Evolutionary conservation across 2,113 vertebrate genomes (phyloP).

Genomic region (Psittacara wagleri): DNA sequence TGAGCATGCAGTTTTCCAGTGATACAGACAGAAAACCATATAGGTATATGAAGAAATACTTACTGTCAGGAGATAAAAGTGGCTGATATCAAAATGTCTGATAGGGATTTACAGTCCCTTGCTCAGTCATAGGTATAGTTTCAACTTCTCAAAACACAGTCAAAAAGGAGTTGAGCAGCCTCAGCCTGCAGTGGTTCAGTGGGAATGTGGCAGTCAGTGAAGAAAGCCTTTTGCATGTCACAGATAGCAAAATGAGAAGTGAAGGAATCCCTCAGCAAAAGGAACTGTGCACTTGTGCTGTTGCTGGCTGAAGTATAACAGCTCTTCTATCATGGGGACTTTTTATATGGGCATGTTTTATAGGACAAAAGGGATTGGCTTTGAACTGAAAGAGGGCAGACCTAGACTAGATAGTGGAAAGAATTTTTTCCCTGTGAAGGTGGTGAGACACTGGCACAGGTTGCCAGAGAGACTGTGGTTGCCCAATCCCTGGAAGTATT

Average conservation of each 20-base stretch:
- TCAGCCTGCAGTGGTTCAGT: not conserved
- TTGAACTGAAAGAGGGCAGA: not conserved
- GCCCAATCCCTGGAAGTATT: not conserved
- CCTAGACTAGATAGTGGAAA: not conserved
- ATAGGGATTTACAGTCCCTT: not conserved
- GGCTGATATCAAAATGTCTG: not conserved
- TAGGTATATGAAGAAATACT: not conserved
- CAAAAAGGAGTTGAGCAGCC: not conserved
- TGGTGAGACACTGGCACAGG: not conserved
- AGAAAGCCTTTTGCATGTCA: not conserved
- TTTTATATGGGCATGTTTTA: not conserved
- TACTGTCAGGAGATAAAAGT: not conserved
- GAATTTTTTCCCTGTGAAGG: not conserved
- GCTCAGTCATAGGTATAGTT: not conserved
- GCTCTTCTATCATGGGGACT: not conserved
- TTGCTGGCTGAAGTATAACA: not conserved
- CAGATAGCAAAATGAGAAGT: not conserved
- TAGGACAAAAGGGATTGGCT: not conserved
- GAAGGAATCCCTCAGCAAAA: not conserved
- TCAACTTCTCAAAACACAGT: not conserved
- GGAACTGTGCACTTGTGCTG: not conserved
- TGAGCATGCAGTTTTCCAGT: not conserved
- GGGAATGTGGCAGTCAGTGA: not conserved
- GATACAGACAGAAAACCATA: not conserved
- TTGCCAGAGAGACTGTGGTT: not conserved